Conservation (phyloP, 2,113 vertebrate species). For the Gobio gobio region DNA sequence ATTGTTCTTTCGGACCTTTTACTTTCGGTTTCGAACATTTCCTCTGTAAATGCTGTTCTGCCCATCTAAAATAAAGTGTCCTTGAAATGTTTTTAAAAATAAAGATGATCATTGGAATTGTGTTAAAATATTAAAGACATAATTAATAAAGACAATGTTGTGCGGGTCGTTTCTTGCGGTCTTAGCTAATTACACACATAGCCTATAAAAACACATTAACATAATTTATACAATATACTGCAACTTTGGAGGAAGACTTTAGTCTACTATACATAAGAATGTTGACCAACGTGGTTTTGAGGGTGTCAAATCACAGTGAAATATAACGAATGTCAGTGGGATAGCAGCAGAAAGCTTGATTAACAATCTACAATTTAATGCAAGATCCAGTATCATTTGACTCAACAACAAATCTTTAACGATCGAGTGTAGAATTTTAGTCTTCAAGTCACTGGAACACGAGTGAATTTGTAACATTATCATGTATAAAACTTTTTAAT, state of each 20-base stretch:
- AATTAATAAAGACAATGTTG: neutral
- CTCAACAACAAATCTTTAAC: neutral
- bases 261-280: too few species aligned
- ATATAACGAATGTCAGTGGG: neutral
- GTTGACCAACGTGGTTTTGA: neutral
- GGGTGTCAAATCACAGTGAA: neutral
- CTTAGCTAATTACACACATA: neutral
- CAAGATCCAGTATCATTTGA: neutral
- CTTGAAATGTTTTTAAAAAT: neutral
- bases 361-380: neutral
- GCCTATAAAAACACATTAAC: neutral
- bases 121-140: conserved; percentile 1
- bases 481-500: neutral
- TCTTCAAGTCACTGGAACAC: neutral
- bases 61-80: neutral
- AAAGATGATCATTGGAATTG: neutral
- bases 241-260: neutral
- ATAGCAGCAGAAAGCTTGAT: neutral
- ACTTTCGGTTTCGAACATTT: neutral
- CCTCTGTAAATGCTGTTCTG: neutral
- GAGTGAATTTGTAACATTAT: neutral
- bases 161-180: neutral
- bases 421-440: neutral
- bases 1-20: neutral
- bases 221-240: neutral